Evolutionary conservation across 2,888 invertebrate genomes (phyloP), one percentile per base, ranked within the genome.

Genomic region (Hypselothyrea guttata): DNA sequence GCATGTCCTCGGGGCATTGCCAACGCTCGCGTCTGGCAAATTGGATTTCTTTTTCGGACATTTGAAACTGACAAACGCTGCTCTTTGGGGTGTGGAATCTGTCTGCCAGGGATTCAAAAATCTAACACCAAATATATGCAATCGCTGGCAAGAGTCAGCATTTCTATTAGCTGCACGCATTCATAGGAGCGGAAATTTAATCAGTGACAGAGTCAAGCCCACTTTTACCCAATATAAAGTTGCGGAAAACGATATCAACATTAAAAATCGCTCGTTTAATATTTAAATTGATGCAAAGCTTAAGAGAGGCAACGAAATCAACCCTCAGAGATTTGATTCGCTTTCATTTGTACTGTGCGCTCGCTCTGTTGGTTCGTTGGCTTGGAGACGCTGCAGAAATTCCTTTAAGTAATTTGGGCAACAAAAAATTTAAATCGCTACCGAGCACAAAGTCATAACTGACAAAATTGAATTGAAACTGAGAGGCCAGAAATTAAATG

Each of bases 201-300:
- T 78, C 84, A 81, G 52, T 52, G 59, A 58, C 68, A 42, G 9
- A 9, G 22, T 48, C 53, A 44, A 47, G 48, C 42, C 22, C 15
- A 30, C 15, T 56, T 74, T 67, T 46, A 68, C 64, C 63, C 84
- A 84, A 83, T 78, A 84, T 84, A 78, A 78, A 70, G 77, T 67
- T 63, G 63, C 64, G 61, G 54, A 69, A 76, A 76, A 69, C 63
- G 62, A 57, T 57, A 83, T 75, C 76, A 69, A 47, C 11, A 45
- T 22, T 22, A 22, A 53, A 42, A 42, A 71, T 65, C 70, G 55
- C 71, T 68, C 77, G 84, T 79, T 79, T 66, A 84, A 79, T 84
- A 79, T 79, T 79, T 77, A 79, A 84, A 84, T 84, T 84, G 84
- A 68, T 74, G 78, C 74, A 60, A 62, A 81, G 76, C 64, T 79